Evolutionary conservation across 2,888 invertebrate species (phyloP), one percentile per base, ranked within the genome.

Genomic region (Meiosimyza decipiens): DNA sequence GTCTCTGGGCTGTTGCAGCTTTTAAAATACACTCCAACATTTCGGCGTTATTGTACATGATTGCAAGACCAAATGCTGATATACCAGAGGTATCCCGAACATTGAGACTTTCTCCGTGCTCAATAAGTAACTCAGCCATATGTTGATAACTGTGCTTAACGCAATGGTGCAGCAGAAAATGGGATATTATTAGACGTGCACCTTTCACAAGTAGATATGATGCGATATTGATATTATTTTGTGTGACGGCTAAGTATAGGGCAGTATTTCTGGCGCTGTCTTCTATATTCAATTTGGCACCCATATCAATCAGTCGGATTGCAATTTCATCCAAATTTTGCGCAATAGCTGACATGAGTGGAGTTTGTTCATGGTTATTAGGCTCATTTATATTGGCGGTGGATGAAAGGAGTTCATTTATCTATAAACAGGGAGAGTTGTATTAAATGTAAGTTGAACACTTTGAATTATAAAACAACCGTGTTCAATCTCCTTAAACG

Each of bases 21-120:
- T 87, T 83, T 67, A 94, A 81, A 71, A 94, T 87, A 52, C 90
- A 85, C 77, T 89, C 88, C 12, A 92, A 90, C 76, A 92, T 88
- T 16, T 88, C 84, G 1, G 89, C 87, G 78, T 90, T 89, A 79
- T 91, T 91, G 77, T 90, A 89, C 89, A 91, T 91, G 22, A 94
- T 92, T 12, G 93, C 93, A 83, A 92, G 89, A 85, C 92, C 91
- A 55, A 94, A 86, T 6, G 93, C 91, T 0, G 94, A 93, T 75
- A 91, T 91, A 2, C 92, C 91, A 88, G 83, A 78, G 40, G 78
- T 75, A 73, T 84, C 81, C 1, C 83, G 78, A 2, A 84, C 80
- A 68, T 81, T 82, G 13, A 84, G 77, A 74, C 81, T 84, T 40
- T 86, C 86, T 9, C 83, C 86, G 22, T 84, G 76, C 13, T 80